These are phyloP conservation scores for Limanda limanda DNA, from an alignment of 2,113 vertebrate species.

Conservation along the genomic window DNA sequence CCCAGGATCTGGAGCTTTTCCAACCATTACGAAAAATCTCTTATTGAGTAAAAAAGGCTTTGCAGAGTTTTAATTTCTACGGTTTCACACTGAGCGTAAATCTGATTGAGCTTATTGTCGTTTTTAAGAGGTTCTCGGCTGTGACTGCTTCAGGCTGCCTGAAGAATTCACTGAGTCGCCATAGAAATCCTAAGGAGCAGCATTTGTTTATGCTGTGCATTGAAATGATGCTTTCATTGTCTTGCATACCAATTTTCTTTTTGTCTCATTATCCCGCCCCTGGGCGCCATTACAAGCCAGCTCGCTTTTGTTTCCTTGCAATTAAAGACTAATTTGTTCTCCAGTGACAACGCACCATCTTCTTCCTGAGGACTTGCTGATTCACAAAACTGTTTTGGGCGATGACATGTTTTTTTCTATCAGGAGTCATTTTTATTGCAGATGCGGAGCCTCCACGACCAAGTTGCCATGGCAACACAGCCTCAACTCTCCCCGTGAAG, in stretches of 20 bases:
- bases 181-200: constrained; percentile 56
- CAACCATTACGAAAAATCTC: constrained; percentile 7
- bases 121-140: constrained; percentile 48
- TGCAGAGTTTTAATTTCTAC: constrained; percentile 45
- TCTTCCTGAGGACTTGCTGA: constrained; percentile 19
- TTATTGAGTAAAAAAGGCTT: constrained; percentile 41
- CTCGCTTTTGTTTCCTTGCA: constrained; percentile 63
- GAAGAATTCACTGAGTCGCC: constrained; percentile 54
- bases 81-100: constrained; percentile 49
- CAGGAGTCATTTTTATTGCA: not conserved
- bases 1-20: constrained; percentile 30
- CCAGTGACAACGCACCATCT: constrained; percentile 17
- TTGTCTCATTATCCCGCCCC: constrained; percentile 52
- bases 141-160: constrained; percentile 39
- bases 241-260: constrained; percentile 32
- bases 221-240: constrained; percentile 72
- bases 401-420: constrained; percentile 7
- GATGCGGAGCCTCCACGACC: not conserved
- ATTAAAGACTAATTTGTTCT: constrained; percentile 71
- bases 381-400: not conserved
- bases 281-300: constrained; percentile 44
- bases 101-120: constrained; percentile 36
- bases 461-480: constrained; percentile 40
- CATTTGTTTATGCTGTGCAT: constrained; percentile 68
- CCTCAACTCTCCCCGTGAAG: constrained; percentile 3